Conservation (phyloP, 2,888 invertebrate genomes). For the Parnassius orleans region DNA sequence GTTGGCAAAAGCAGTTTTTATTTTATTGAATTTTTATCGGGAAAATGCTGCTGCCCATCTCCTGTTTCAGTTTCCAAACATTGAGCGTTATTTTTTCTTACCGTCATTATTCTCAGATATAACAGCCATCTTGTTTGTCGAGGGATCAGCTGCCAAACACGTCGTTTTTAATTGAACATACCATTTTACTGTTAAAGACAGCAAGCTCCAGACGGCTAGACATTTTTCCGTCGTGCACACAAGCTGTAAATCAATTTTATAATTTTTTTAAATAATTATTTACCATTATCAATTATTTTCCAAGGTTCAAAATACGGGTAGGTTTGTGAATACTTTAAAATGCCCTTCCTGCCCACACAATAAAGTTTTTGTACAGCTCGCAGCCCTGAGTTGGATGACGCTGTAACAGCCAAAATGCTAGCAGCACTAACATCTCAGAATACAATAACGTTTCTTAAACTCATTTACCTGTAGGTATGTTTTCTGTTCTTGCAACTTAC, state of each 20-base stretch:
- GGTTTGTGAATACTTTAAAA: background rate
- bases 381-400: no score
- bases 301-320: background rate
- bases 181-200: constrained; percentile 86
- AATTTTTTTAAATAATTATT: background rate
- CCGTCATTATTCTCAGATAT: constrained; percentile 83
- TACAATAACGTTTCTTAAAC: no score
- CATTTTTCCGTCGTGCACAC: constrained; percentile 79
- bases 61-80: no score
- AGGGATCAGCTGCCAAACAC: constrained; percentile 77
- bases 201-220: constrained; percentile 86
- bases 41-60: no score
- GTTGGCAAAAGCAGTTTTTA: no score
- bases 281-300: no score
- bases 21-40: no score
- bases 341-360: background rate
- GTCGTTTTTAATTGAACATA: constrained; percentile 72
- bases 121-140: constrained; percentile 85
- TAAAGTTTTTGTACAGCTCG: background rate
- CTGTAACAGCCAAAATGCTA: no score
- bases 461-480: no score
- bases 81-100: constrained; percentile 55
- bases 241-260: constrained; percentile 47
- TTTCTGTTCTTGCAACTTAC: no score
- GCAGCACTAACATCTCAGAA: no score